Evolutionary conservation across 2,888 invertebrate species (phyloP).

Genomic region (Ephialtes manifestator): DNA sequence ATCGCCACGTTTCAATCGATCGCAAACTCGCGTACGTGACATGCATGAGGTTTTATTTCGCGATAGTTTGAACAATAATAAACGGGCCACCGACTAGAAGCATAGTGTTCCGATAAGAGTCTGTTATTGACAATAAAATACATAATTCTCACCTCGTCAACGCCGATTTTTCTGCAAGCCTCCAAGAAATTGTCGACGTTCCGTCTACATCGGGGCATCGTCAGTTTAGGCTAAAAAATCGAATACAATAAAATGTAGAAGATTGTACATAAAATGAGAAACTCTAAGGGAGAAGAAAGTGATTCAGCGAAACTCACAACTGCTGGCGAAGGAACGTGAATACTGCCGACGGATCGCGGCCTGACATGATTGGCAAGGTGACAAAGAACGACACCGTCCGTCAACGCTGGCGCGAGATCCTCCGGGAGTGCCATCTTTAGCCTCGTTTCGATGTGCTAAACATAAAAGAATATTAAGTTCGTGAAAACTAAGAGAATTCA

Average conservation of each 20-base stretch:
- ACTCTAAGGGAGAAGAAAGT: background rate
- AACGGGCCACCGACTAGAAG: conserved; percentile 65
- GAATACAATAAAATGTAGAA: conserved; percentile 3
- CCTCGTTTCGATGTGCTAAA: conserved; percentile 95
- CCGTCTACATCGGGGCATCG: conserved; percentile 97
- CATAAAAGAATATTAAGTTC: conserved; percentile 64
- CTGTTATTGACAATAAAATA: conserved; percentile 66
- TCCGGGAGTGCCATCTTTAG: conserved; percentile 96
- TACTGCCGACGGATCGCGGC: conserved; percentile 96
- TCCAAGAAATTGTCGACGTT: conserved; percentile 98
- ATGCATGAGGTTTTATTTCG: conserved; percentile 39
- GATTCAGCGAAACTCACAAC: conserved; percentile 89
- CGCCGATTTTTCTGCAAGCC: conserved; percentile 97
- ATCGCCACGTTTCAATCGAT: conserved; percentile 5
- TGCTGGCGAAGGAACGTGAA: conserved; percentile 97
- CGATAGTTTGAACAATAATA: conserved; percentile 19
- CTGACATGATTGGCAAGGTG: conserved; percentile 97
- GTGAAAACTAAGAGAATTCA: conserved; percentile 49
- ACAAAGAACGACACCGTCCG: conserved; percentile 97
- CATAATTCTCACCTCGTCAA: conserved; percentile 93
- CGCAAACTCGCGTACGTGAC: conserved; percentile 28
- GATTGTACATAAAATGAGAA: background rate
- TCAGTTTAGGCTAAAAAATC: conserved; percentile 93
- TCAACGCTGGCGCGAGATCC: conserved; percentile 93
- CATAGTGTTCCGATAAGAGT: conserved; percentile 63